These are phyloP conservation scores for Coenobita brevimanus DNA, from an alignment of 1,140 invertebrate species.

Conservation along the genomic window DNA sequence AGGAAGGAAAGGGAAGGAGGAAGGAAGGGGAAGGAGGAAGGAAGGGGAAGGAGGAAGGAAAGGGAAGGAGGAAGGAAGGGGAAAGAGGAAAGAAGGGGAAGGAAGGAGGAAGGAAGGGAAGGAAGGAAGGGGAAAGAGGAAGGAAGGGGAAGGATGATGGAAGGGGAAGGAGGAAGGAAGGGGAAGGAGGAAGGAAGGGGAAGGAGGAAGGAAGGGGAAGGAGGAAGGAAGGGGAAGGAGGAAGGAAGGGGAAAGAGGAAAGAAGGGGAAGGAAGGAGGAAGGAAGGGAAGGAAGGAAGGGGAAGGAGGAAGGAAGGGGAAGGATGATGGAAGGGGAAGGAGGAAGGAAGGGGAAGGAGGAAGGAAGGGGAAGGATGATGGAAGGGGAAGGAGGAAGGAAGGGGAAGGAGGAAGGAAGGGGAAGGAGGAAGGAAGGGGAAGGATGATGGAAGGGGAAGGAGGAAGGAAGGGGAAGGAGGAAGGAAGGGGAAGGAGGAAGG, in stretches of 20 bases:
- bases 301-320: neutral
- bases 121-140: neutral
- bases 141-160: no score
- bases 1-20: neutral
- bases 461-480: no score
- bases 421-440: no score
- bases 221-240: neutral
- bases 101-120: no score
- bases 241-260: neutral
- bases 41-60: neutral
- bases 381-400: no score
- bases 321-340: neutral
- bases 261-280: neutral
- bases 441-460: no score
- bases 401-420: no score
- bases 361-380: no score
- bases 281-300: neutral
- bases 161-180: neutral
- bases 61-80: neutral
- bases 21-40: neutral
- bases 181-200: neutral
- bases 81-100: no score
- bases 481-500: no score
- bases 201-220: no score
- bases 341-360: no score